A percentile compares a stretch with the other conserved stretches of the same genome.
Conservation (phyloP, 2,113 vertebrate species). For the Chelonoidis abingdonii region DNA sequence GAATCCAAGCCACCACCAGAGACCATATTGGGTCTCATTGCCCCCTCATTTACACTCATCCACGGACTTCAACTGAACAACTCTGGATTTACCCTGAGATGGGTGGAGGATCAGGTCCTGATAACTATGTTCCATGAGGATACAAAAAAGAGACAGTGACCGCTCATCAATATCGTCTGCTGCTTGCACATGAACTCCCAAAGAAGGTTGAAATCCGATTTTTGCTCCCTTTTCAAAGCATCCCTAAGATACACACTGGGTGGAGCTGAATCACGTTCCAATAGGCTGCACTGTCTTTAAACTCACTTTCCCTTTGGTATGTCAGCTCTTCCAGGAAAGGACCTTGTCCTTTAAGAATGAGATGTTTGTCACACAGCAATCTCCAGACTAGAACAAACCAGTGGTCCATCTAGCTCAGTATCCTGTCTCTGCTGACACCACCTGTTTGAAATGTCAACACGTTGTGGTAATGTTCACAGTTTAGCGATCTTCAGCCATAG, state of each 20-base stretch:
- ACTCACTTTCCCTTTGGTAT: background rate
- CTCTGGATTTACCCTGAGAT: background rate
- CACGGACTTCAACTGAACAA: background rate
- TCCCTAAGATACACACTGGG: background rate
- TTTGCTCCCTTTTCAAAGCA: background rate
- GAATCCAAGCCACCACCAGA: background rate
- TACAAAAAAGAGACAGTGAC: background rate
- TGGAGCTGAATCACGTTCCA: background rate
- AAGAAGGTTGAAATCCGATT: background rate
- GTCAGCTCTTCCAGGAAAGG: background rate
- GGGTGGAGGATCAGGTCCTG: background rate
- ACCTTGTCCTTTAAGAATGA: background rate
- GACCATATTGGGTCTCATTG: fast-evolving
- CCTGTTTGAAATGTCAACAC: background rate
- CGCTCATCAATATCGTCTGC: background rate
- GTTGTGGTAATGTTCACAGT: background rate
- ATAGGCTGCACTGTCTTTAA: background rate
- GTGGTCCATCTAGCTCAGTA: background rate
- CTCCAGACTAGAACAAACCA: background rate
- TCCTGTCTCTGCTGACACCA: background rate
- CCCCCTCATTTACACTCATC: background rate
- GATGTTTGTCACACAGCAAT: background rate
- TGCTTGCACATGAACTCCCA: background rate
- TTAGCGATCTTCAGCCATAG: background rate
- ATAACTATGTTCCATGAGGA: background rate